Base-by-base conservation (phyloP, 2,888 invertebrate species). In the Saturnia japonica region DNA sequence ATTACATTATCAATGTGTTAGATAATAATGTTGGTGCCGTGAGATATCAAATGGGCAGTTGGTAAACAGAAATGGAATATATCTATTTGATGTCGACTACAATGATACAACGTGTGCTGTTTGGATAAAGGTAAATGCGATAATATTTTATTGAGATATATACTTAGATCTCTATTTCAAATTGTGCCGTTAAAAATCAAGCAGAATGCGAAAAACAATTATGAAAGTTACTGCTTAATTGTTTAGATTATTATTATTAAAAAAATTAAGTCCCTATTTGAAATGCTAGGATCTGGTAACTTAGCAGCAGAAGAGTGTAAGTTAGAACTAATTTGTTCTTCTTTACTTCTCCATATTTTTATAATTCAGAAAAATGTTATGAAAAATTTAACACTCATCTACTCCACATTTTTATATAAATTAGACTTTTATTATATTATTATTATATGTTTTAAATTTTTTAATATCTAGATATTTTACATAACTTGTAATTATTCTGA, bases 1-100 rank as follows among this genome's bases (percentile, higher is more conserved):
- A 80, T 79, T 68, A 69, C 57, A 73, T 80, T 84, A 85, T 82
- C 83, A 80, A 75, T 82, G 76, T 74, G 73, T 79, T 79, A 76
- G 84, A 82, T 85, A 84, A 80, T 76, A 75, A 75, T 77, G 77
- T 73, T 73, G 70, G 73, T 78, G 73, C 74, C 73, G 72, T 76
- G 74, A 72, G 77, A 76, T 82, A 82, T 79, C 76, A 57, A 25
- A 72, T 69, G 74, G 69, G 71, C 74, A 71, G 73, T 75, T 78
- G 75, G 81, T 81, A 84, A 85, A 84, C 79, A 82, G 80, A 78
- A 64, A 78, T 78, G 78, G 74, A 73, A 76, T 75, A 76, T 76
- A 76, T 69, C 73, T 76, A 71, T 72, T 73, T 77, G 69, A 78
- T 74, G 74, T 69, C 73, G 72, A 73, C 62, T 60, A 34, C 68